Evolutionary conservation across 2,113 vertebrate genomes (phyloP), one percentile per base, ranked within the genome.

Genomic region (Porphyrio hochstetteri): DNA sequence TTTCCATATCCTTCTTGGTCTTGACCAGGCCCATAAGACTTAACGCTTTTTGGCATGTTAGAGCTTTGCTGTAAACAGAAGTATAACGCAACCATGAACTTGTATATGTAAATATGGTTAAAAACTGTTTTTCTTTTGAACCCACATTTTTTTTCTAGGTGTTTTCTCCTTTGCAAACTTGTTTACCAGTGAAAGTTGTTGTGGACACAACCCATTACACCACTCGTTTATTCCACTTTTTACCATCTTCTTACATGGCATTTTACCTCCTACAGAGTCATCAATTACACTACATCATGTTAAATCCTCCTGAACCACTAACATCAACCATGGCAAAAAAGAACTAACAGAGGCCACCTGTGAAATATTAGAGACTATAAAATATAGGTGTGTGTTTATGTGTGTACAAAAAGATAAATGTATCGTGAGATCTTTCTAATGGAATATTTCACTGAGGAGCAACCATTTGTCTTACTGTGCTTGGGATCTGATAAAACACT

Each of bases 51-150:
- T 72, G 25, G 9, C 8, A 4, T 1, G 4, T 2, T 17, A 16
- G 18, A 55, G 23, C 46, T 76, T 33, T 64, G 75, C 27, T 40
- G 29, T 50, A 52, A 82, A 24, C 0, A 0, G 13, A 18, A 59
- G 10, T 6, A 15, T 10, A 56, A 57, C 0, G 0, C 0, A 50
- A 3, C 16, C 3, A 11, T 7, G 10, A 9, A 9, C 5, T 16
- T 3, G 48, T 48, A 6, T 8, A 6, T 8, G 2, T 7, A 38
- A 76, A 63, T 5, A 5, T 3, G 2, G 40, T 48, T 11, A 63
- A 63, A 10, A 35, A 83, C 12, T 29, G 2, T 4, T 38, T 31
- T 28, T 71, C 20, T 36, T 80, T 21, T 29, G 4, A 70, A 65
- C 19, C 12, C 4, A 9, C 0, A 0, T 36, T 86, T 67, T 46